Evolutionary conservation across 2,113 vertebrate genomes (phyloP).

Genomic region (Xyrauchen texanus): DNA sequence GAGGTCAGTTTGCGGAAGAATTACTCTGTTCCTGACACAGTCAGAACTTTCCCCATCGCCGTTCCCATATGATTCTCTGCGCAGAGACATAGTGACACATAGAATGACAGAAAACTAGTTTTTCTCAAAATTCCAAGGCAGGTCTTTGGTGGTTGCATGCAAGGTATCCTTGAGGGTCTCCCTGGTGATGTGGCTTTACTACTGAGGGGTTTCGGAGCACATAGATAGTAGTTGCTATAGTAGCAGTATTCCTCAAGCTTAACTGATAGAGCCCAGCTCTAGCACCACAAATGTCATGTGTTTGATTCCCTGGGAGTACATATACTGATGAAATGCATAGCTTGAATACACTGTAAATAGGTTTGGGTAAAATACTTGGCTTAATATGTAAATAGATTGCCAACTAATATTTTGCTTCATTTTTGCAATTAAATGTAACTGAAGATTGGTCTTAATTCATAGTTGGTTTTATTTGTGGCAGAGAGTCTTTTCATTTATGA

Average conservation of each 20-base stretch:
- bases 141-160: constrained; percentile 39
- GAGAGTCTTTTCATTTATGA: no score
- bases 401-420: no score
- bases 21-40: constrained; percentile 37
- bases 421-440: no score
- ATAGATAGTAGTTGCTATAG: background rate
- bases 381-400: no score
- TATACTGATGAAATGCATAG: no score
- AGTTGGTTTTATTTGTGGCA: no score
- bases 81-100: constrained; percentile 67
- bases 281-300: background rate
- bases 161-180: constrained; percentile 41
- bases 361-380: no score
- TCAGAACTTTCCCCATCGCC: constrained; percentile 63
- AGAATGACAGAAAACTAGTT: constrained; percentile 72
- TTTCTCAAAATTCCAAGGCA: constrained; percentile 60
- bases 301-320: background rate
- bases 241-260: background rate
- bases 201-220: background rate
- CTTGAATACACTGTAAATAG: no score
- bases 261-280: background rate
- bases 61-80: constrained; percentile 59
- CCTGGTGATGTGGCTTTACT: background rate
- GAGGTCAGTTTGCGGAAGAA: constrained; percentile 56
- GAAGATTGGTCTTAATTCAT: no score